These are phyloP conservation scores for Chrysomela aeneicollis DNA, from an alignment of 2,888 invertebrate species.

Conservation along the genomic window DNA sequence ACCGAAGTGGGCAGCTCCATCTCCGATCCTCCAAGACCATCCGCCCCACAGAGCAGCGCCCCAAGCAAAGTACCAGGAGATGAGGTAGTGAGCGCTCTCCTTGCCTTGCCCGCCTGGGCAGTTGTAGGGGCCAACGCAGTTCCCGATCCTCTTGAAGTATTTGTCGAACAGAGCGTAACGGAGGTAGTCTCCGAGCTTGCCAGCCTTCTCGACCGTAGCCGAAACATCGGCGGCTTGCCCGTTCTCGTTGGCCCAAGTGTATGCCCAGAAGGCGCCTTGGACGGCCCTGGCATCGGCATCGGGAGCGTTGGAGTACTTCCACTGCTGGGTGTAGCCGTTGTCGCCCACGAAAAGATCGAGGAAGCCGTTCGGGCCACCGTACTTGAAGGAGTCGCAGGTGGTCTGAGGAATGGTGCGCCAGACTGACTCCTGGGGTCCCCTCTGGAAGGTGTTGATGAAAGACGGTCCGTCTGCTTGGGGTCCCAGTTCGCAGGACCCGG, in stretches of 20 bases:
- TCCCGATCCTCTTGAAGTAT: slow-evolving; percentile 47
- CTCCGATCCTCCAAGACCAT: slow-evolving; percentile 48
- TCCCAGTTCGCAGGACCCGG: slow-evolving; percentile 40
- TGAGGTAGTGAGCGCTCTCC: slow-evolving; percentile 44
- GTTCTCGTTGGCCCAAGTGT: slow-evolving; percentile 38
- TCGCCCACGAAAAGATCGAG: slow-evolving; percentile 36
- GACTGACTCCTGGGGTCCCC: slow-evolving; percentile 38
- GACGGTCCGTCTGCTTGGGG: slow-evolving; percentile 40
- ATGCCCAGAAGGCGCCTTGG: slow-evolving; percentile 46
- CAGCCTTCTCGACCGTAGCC: slow-evolving; percentile 38
- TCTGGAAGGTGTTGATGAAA: slow-evolving; percentile 42
- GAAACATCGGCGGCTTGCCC: slow-evolving; percentile 30
- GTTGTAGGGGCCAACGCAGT: slow-evolving; percentile 37
- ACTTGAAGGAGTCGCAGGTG: slow-evolving; percentile 44
- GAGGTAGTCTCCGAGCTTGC: slow-evolving; percentile 45
- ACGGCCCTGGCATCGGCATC: slow-evolving; percentile 47
- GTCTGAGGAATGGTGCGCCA: slow-evolving; percentile 43
- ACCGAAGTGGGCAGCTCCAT: slow-evolving; percentile 46
- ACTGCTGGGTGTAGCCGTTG: slow-evolving; percentile 34
- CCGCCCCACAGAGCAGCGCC: slow-evolving; percentile 42
- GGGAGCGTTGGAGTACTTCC: slow-evolving; percentile 45
- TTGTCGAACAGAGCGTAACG: slow-evolving; percentile 46
- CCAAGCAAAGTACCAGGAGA: slow-evolving; percentile 46
- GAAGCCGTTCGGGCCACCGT: slow-evolving; percentile 42
- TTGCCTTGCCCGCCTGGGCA: slow-evolving; percentile 43